A percentile compares a stretch with the other conserved stretches of the same genome.
These are phyloP conservation scores for Phaetusa simplex DNA, from an alignment of 2,113 vertebrate genomes.

Conservation along the genomic window DNA sequence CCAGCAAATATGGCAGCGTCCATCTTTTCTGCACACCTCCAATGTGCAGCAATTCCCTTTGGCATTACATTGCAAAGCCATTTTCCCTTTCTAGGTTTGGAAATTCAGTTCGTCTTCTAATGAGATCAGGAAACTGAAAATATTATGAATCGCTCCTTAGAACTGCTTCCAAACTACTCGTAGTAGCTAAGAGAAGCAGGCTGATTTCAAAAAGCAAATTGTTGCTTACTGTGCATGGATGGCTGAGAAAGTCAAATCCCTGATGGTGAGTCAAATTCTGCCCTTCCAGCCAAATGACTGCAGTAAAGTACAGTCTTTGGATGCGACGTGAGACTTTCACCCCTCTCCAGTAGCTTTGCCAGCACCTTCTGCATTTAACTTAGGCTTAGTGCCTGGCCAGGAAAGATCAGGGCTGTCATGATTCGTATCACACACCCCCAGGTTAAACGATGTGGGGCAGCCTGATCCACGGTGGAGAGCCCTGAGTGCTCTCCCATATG, in stretches of 20 bases:
- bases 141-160: background rate
- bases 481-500: background rate
- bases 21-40: background rate
- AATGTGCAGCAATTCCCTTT: background rate
- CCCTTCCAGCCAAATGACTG: background rate
- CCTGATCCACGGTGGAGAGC: background rate
- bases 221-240: background rate
- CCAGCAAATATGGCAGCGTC: background rate
- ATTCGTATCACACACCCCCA: rapidly evolving
- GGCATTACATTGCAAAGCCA: background rate
- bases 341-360: background rate
- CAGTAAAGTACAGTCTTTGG: background rate
- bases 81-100: background rate
- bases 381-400: background rate
- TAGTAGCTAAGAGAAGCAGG: background rate
- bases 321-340: background rate
- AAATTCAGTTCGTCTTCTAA: background rate
- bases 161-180: background rate
- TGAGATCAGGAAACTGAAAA: background rate
- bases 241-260: background rate
- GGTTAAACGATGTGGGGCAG: background rate
- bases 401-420: background rate
- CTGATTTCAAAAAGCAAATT: background rate
- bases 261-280: background rate
- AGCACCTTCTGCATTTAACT: background rate